Conservation (phyloP, 2,888 invertebrate genomes). For the Caenorhabditis uteleia region DNA sequence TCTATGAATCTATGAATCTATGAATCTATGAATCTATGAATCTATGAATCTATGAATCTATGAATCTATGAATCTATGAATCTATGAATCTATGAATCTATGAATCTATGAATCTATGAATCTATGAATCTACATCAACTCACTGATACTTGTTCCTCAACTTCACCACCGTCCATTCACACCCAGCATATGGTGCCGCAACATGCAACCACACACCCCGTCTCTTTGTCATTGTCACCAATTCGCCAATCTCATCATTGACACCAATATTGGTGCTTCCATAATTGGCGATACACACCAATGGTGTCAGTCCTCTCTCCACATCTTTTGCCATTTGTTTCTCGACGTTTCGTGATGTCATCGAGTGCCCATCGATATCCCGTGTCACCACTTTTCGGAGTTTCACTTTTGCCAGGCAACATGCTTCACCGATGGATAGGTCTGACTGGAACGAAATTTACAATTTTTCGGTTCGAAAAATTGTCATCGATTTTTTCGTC, state of each 20-base stretch:
- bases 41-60: too few species aligned
- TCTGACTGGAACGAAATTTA: neutral
- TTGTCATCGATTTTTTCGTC: too few species aligned
- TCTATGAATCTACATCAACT: conserved; percentile 1
- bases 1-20: too few species aligned
- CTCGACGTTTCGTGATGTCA: conserved; percentile 15
- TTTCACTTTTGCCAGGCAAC: conserved; percentile 10
- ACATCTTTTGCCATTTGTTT: conserved; percentile 36
- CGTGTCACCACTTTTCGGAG: conserved; percentile 22
- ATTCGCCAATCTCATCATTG: conserved; percentile 26
- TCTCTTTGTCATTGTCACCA: conserved; percentile 6
- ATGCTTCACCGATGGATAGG: conserved; percentile 23
- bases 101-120: too few species aligned
- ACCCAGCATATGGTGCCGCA: conserved; percentile 34
- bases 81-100: too few species aligned
- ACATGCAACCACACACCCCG: conserved; percentile 23
- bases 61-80: too few species aligned
- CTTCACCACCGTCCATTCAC: conserved; percentile 22
- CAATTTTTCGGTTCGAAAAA: neutral
- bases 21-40: too few species aligned
- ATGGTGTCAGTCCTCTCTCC: conserved; percentile 14
- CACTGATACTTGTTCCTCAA: conserved; percentile 24
- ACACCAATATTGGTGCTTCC: conserved; percentile 26
- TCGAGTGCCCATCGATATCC: conserved; percentile 14
- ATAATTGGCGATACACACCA: conserved; percentile 26